Conservation (phyloP, 2,888 invertebrate genomes). For the Resseliella maxima region DNA sequence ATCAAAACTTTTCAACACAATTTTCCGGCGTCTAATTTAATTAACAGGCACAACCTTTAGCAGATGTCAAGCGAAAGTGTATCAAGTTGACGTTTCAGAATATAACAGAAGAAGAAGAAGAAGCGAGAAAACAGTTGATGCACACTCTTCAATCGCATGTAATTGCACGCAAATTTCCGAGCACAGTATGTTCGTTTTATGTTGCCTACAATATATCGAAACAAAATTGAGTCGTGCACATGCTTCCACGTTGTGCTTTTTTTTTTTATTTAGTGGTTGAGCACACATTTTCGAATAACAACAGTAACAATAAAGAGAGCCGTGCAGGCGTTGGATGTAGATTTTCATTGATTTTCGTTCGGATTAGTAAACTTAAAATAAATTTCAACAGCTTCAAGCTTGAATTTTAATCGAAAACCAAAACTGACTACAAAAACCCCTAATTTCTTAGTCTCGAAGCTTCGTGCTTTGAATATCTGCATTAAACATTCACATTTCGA, state of each 20-base stretch:
- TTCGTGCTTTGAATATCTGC: not conserved
- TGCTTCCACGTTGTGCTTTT: too few relatives aligned
- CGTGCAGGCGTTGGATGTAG: not conserved
- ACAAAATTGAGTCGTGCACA: not conserved
- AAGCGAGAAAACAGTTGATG: not conserved
- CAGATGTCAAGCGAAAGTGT: slow-evolving; percentile 30
- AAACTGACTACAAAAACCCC: too few relatives aligned
- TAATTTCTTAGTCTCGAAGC: too few relatives aligned
- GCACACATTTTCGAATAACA: not conserved
- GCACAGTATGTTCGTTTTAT: not conserved
- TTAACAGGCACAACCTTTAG: slow-evolving; percentile 28
- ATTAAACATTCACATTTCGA: not conserved
- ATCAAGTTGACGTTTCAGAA: not conserved
- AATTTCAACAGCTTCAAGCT: too few relatives aligned
- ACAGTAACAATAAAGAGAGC: too few relatives aligned
- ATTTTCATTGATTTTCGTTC: not conserved
- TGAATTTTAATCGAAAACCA: too few relatives aligned
- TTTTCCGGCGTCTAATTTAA: slow-evolving; percentile 28
- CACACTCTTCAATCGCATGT: not conserved
- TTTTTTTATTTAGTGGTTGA: not conserved
- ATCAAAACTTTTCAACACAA: not conserved
- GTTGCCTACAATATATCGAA: not conserved
- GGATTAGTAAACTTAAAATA: too few relatives aligned
- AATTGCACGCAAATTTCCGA: slow-evolving; percentile 3
- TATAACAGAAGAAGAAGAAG: not conserved